These are phyloP conservation scores for Bubo blakistoni DNA, from an alignment of 2,113 vertebrate species.

Conservation along the genomic window DNA sequence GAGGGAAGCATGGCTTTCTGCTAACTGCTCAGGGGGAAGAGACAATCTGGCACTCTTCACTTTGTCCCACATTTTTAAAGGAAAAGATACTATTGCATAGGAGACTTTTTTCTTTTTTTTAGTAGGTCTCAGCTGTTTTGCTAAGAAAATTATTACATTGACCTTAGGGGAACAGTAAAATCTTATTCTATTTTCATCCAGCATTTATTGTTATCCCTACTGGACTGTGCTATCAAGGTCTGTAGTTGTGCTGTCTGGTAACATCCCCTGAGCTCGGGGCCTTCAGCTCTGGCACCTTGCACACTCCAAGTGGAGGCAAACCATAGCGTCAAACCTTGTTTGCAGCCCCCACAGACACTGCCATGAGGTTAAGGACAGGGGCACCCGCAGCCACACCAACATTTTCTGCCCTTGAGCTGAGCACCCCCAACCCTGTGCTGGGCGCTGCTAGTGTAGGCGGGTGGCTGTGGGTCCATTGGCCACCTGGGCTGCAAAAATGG, in stretches of 20 bases:
- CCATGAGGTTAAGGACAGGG: neutral
- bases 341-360: neutral
- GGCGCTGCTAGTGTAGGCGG: neutral
- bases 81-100: neutral
- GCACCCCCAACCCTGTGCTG: neutral
- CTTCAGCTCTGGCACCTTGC: neutral
- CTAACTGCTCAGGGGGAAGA: neutral
- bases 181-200: neutral
- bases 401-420: neutral
- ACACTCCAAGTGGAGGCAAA: neutral
- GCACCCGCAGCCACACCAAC: neutral
- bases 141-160: neutral
- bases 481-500: neutral
- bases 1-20: neutral
- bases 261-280: neutral
- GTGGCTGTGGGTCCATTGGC: neutral
- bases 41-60: neutral
- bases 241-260: neutral
- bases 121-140: constrained; percentile 5
- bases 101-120: neutral
- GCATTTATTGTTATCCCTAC: neutral
- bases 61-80: constrained; percentile 32
- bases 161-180: neutral
- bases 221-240: neutral
- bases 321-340: rapidly evolving